Evolutionary conservation across 2,888 invertebrate genomes (phyloP).

Genomic region (Ischnura elegans): DNA sequence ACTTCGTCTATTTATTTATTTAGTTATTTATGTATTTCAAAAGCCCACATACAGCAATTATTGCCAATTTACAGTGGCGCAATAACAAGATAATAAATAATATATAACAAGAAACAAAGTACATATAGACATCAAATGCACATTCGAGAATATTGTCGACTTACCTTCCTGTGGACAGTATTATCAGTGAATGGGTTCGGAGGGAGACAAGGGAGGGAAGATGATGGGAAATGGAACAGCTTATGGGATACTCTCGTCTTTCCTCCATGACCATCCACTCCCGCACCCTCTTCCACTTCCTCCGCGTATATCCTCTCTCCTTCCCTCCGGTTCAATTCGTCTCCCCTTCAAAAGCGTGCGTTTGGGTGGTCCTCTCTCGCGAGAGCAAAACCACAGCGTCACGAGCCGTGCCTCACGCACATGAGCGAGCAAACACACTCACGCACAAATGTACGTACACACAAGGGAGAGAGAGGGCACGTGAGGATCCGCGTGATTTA

Average conservation of each 20-base stretch:
- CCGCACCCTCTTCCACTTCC: neutral
- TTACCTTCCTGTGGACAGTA: too few relatives aligned
- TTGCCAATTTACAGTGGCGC: too few relatives aligned
- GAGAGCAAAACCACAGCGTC: slow-evolving; percentile 56
- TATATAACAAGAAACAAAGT: too few relatives aligned
- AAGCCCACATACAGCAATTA: too few relatives aligned
- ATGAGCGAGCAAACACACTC: neutral
- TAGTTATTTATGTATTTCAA: too few relatives aligned
- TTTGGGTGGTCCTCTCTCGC: slow-evolving; percentile 59
- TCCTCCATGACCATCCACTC: neutral
- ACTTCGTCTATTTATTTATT: too few relatives aligned
- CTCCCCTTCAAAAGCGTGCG: slow-evolving; percentile 1
- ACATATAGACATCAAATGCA: too few relatives aligned
- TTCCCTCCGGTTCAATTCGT: neutral
- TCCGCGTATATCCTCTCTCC: neutral
- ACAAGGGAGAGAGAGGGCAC: neutral
- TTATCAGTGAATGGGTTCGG: neutral
- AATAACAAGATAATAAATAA: too few relatives aligned
- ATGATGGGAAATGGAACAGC: neutral
- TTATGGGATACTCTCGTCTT: neutral
- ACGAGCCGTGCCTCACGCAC: slow-evolving; percentile 47
- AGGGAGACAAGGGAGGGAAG: neutral
- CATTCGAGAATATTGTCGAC: too few relatives aligned
- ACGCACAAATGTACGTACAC: neutral
- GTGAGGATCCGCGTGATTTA: slow-evolving; percentile 62